These are phyloP conservation scores for Drosophila greeni DNA, from an alignment of 2,888 invertebrate genomes.

Conservation along the genomic window DNA sequence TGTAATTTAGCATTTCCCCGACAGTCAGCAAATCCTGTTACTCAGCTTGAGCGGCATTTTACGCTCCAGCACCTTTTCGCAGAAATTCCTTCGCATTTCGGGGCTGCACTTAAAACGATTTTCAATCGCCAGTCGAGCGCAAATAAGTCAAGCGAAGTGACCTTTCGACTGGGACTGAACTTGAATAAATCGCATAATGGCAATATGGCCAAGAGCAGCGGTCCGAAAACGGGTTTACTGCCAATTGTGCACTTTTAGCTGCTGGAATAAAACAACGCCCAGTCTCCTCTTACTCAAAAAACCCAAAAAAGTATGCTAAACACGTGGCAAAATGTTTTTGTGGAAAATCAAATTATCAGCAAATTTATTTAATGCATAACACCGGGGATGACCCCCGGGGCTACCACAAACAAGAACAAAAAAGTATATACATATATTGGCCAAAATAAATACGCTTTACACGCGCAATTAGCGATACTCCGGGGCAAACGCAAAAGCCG, in stretches of 20 bases:
- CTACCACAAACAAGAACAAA: constrained; percentile 12
- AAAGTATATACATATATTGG: not conserved
- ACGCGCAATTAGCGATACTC: constrained; percentile 32
- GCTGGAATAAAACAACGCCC: constrained; percentile 6
- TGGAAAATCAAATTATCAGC: constrained; percentile 45
- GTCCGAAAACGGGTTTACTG: constrained; percentile 23
- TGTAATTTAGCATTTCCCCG: constrained; percentile 19
- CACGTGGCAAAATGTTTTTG: constrained; percentile 42
- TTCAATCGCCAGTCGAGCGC: constrained; percentile 49
- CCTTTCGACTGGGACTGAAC: constrained; percentile 49
- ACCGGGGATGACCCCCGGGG: not conserved
- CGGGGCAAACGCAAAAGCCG: constrained; percentile 6
- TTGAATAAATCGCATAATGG: constrained; percentile 37
- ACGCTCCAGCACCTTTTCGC: constrained; percentile 15
- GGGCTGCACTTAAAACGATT: constrained; percentile 44
- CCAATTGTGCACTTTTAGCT: constrained; percentile 41
- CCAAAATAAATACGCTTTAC: constrained; percentile 13
- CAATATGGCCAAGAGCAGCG: constrained; percentile 25
- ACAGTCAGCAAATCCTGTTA: constrained; percentile 23
- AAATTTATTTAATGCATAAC: constrained; percentile 43
- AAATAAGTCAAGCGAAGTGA: constrained; percentile 59
- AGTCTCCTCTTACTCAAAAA: not conserved
- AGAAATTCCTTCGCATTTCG: constrained; percentile 24
- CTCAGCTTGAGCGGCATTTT: constrained; percentile 32
- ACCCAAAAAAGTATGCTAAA: constrained; percentile 35